phyloP scores from a whole-genome alignment of 2,113 vertebrate species.

The Istiophorus platypterus region DNA sequence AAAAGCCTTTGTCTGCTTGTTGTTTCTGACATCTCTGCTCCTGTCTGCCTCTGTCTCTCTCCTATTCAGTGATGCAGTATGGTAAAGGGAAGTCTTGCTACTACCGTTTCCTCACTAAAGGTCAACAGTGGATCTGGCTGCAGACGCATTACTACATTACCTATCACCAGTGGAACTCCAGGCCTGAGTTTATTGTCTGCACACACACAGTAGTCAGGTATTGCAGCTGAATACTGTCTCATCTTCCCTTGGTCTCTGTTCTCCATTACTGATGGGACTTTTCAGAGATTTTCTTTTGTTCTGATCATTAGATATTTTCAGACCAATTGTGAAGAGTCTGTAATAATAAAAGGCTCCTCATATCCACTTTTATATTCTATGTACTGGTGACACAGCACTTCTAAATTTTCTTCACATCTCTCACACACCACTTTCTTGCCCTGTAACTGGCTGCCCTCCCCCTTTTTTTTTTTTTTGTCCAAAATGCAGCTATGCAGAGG shows the following conservation, averaged over 20 bases:
- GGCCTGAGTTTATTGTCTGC: slow-evolving; percentile 99
- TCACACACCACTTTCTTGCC: not conserved
- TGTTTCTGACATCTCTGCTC: slow-evolving; percentile 5
- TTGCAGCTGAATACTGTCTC: not conserved
- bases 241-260: not conserved
- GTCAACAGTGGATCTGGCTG: slow-evolving; percentile 99
- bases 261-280: not conserved
- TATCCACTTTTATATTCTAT: not conserved
- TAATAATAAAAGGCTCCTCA: not conserved
- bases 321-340: not conserved
- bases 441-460: not conserved
- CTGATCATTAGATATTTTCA: not conserved
- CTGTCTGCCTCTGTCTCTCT: not conserved
- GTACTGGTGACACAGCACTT: not conserved
- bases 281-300: not conserved
- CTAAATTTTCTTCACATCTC: not conserved
- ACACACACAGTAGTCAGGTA: slow-evolving; percentile 99
- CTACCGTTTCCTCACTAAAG: slow-evolving; percentile 98
- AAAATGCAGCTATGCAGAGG: slow-evolving; percentile 93
- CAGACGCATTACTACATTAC: slow-evolving; percentile 99
- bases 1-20: not conserved
- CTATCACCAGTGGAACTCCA: slow-evolving; percentile 99
- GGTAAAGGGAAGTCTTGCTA: slow-evolving; percentile 99
- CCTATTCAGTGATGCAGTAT: slow-evolving; percentile 94
- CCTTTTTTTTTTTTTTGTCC: not conserved